These are phyloP conservation scores for Gambelia wislizenii DNA, from an alignment of 2,797 vertebrate genomes.

Conservation along the genomic window DNA sequence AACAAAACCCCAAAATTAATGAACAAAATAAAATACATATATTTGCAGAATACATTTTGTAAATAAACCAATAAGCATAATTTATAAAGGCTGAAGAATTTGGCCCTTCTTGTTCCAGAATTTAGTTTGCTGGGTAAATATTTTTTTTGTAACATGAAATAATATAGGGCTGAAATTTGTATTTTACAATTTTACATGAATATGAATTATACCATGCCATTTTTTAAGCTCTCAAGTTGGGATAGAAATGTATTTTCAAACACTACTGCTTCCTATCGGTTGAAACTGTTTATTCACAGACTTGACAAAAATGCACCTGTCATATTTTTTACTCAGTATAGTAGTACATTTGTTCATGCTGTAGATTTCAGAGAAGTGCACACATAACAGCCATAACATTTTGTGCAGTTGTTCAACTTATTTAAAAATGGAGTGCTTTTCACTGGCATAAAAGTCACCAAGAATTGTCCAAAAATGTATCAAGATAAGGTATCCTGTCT, in stretches of 20 bases:
- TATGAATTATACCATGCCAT: neutral
- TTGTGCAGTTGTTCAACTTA: neutral
- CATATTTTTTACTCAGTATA: neutral
- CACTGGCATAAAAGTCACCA: neutral
- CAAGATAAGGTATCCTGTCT: neutral
- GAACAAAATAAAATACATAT: neutral
- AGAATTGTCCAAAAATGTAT: neutral
- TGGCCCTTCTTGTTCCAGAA: too few relatives aligned
- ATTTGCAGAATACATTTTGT: neutral
- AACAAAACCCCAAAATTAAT: too few relatives aligned
- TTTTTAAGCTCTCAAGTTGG: neutral
- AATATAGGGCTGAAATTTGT: neutral
- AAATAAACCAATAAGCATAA: neutral
- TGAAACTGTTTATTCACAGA: neutral
- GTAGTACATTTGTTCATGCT: neutral
- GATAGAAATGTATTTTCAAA: neutral
- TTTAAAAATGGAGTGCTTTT: neutral
- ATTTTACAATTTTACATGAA: neutral
- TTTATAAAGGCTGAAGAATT: too few relatives aligned
- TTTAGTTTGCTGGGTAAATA: neutral
- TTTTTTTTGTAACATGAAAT: neutral
- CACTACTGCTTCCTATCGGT: neutral
- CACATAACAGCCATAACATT: neutral
- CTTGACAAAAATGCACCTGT: neutral
- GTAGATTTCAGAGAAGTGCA: neutral